Percentiles rank a stretch among this genome's conserved stretches.
Evolutionary conservation across 2,888 invertebrate species (phyloP).

Genomic region (Stramonita haemastoma): DNA sequence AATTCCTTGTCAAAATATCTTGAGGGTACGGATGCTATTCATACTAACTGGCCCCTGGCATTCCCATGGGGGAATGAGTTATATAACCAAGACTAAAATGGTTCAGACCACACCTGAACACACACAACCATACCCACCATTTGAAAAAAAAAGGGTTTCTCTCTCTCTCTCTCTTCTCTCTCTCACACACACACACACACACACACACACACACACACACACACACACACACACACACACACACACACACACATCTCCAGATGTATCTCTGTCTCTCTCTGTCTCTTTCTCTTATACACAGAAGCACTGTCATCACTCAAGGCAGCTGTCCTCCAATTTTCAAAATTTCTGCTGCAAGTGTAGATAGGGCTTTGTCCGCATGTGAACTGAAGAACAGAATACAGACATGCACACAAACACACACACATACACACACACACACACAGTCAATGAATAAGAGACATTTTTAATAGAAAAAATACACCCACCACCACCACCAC

Average conservation of each 20-base stretch:
- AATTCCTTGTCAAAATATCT: too few relatives aligned
- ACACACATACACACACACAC: not conserved
- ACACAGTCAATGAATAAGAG: not conserved
- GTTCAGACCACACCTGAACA: not conserved
- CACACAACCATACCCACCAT: not conserved
- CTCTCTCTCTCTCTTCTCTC: not conserved
- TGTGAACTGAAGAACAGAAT: constrained; percentile 69
- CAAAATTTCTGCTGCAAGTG: constrained; percentile 73
- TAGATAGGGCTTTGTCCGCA: constrained; percentile 75
- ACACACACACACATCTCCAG: constrained; percentile 16
- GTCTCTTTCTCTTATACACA: not conserved
- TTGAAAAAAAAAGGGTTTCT: too few relatives aligned
- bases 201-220: constrained; percentile 13
- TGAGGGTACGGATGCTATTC: too few relatives aligned
- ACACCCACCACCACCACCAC: too few relatives aligned
- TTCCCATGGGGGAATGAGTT: too few relatives aligned
- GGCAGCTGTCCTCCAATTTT: constrained; percentile 63
- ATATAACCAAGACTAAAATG: too few relatives aligned
- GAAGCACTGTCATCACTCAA: not conserved
- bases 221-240: not conserved
- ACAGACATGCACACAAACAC: not conserved
- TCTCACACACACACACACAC: not conserved
- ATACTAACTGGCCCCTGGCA: too few relatives aligned
- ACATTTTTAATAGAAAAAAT: too few relatives aligned
- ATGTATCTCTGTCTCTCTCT: not conserved